A percentile compares a stretch with the other conserved stretches of the same genome.
Conservation (phyloP, 2,797 vertebrate genomes). For the Anguilla megastoma region DNA sequence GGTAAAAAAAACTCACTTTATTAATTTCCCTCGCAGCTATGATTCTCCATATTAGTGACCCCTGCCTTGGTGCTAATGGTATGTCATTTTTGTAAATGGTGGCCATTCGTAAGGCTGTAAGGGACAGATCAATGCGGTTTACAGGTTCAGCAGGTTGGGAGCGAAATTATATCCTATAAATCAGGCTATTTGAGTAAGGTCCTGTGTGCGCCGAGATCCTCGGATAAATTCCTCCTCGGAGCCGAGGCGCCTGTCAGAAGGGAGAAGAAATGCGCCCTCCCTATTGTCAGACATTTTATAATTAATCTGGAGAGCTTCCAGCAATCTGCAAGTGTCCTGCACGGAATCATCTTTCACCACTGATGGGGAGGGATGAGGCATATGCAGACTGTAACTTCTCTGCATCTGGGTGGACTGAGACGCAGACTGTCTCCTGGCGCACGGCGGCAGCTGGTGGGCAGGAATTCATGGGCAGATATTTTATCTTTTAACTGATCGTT, state of each 20-base stretch:
- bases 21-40: conserved; percentile 58
- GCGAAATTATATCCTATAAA: conserved; percentile 66
- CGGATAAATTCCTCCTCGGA: background rate
- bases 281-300: conserved; percentile 44
- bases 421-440: background rate
- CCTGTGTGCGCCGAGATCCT: conserved; percentile 18
- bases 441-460: background rate
- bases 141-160: conserved; percentile 67
- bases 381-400: background rate
- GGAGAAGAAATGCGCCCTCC: conserved; percentile 1
- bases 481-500: no score
- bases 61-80: conserved; percentile 66
- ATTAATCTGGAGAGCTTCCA: conserved; percentile 73
- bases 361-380: background rate
- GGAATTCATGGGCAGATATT: background rate
- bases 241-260: background rate
- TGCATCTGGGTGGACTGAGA: background rate
- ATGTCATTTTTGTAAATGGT: conserved; percentile 66
- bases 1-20: conserved; percentile 45
- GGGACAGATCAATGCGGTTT: conserved; percentile 72
- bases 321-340: conserved; percentile 54
- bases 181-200: conserved; percentile 9
- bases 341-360: conserved; percentile 51
- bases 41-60: conserved; percentile 63
- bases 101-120: conserved; percentile 61